Evolutionary conservation across 2,888 invertebrate species (phyloP).

Genomic region (Lumbricus terrestris): DNA sequence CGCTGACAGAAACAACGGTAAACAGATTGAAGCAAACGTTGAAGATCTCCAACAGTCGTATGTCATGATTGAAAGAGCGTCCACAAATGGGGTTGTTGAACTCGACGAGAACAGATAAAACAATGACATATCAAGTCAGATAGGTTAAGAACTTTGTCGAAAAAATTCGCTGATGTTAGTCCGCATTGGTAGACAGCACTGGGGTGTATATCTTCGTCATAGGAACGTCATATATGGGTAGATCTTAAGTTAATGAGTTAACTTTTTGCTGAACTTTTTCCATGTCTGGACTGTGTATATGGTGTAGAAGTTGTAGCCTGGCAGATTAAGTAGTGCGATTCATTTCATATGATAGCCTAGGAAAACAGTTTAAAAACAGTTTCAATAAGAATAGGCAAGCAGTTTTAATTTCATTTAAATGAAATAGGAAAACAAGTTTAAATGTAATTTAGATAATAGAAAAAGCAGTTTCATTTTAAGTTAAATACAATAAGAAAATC

Average conservation of each 20-base stretch:
- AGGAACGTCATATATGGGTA: neutral
- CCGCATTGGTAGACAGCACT: neutral
- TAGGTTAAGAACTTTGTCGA: neutral
- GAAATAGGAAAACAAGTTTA: no score
- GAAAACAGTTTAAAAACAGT: neutral
- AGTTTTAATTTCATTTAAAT: neutral
- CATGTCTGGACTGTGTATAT: neutral
- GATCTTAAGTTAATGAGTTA: neutral
- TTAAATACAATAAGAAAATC: neutral
- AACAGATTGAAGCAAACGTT: neutral
- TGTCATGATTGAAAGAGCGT: neutral
- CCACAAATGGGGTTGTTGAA: neutral
- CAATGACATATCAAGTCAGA: neutral
- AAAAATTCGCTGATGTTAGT: neutral
- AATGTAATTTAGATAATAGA: no score
- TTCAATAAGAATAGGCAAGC: neutral
- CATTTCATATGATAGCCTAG: neutral
- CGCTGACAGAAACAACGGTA: neutral
- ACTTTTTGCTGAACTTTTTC: neutral
- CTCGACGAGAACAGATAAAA: neutral
- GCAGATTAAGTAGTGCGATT: neutral
- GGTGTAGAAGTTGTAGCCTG: neutral
- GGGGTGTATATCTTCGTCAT: neutral
- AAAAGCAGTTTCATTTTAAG: neutral
- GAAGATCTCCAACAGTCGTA: neutral